These are phyloP conservation scores for Conistra vaccinii DNA, from an alignment of 2,888 invertebrate species.

Conservation along the genomic window DNA sequence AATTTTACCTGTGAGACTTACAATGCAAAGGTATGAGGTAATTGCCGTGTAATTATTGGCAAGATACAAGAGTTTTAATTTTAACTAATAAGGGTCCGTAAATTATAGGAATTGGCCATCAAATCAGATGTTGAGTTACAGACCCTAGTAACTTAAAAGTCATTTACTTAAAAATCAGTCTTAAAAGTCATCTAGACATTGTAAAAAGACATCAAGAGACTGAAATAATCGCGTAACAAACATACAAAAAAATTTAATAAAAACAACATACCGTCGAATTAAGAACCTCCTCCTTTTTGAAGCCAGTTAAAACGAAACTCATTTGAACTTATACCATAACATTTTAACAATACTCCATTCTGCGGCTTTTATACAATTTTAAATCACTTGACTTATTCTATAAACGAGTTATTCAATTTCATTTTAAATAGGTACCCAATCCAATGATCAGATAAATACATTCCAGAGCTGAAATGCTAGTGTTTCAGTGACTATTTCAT, in stretches of 20 bases:
- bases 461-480: slow-evolving; percentile 14
- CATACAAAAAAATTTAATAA: too few relatives aligned
- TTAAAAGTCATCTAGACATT: not conserved
- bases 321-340: not conserved
- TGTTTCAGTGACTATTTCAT: slow-evolving; percentile 36
- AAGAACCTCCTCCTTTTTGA: too few relatives aligned
- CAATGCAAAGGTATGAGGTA: too few relatives aligned
- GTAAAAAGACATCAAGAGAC: not conserved
- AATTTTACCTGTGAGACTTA: too few relatives aligned
- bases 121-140: not conserved
- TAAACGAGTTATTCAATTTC: not conserved
- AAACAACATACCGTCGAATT: too few relatives aligned
- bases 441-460: slow-evolving; percentile 13
- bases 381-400: not conserved
- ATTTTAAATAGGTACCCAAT: not conserved
- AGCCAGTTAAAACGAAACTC: too few relatives aligned
- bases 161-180: too few relatives aligned
- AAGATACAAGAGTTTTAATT: too few relatives aligned
- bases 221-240: too few relatives aligned
- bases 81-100: too few relatives aligned
- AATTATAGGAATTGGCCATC: too few relatives aligned
- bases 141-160: not conserved
- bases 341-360: not conserved
- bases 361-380: not conserved
- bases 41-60: too few relatives aligned